Base-by-base conservation (phyloP, 2,888 invertebrate genomes). In the Oligia strigilis region DNA sequence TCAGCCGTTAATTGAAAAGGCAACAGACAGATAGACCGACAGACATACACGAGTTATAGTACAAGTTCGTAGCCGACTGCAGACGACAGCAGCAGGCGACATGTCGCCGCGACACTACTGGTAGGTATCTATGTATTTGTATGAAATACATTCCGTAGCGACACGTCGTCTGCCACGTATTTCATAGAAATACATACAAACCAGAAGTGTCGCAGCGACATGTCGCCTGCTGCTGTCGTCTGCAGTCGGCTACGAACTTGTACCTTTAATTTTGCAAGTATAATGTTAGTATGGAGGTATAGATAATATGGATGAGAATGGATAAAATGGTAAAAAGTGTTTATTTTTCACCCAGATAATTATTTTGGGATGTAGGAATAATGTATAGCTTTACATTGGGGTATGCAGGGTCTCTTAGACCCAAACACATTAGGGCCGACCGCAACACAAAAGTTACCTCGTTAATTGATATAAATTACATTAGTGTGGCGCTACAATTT, bases 381-480 rank as follows among this genome's bases (percentile, higher is more conserved):
- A 55, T 36, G 36, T 19, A 49, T 36, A 5, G 19, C 23, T 29
- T 13, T 36, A n/a, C 4, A 75, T 65, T 40, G 29, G 52, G 14
- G 66, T 67, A 67, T 19, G 19, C n/a, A 36, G 14, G 58, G 52
- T 60, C 58, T 60, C 43, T 60, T 23, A 77, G 77, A 66, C 67
- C 52, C 77, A 76, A 77, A 80, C 66, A 60, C 77, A 80, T 80
- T 89, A 89, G 88, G 83, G 52, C 77, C 14, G 17, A 58, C 77
- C 77, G 43, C 83, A 60, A 76, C 66, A 67, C 58, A 66, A 80
- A 90, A 91, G 89, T 91, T 90, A 86, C 87, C 85, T 81, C 80
- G 71, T 72, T 77, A 52, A 82, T 77, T 82, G 83, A 76, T 60
- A 67, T 40, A 52, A 60, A 77, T 60, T 64, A n/a, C 55, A 78